Conservation (phyloP, 2,113 vertebrate genomes). For the Stegostoma tigrinum region DNA sequence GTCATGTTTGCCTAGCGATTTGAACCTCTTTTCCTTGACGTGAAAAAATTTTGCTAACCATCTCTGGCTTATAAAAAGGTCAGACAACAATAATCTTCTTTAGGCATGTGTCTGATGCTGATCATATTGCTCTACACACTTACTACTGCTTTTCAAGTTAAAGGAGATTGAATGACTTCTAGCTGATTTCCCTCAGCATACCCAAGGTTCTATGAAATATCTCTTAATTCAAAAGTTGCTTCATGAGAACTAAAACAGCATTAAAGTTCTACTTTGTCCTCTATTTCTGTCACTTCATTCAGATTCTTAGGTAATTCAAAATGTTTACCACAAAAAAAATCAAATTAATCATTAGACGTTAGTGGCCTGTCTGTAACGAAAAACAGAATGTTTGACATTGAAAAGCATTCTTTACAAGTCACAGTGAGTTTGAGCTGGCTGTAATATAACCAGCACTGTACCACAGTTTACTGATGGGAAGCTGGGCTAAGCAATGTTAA, state of each 20-base stretch:
- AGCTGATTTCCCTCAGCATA: not conserved
- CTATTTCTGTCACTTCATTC: not conserved
- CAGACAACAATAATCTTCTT: too few species aligned
- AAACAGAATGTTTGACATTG: not conserved
- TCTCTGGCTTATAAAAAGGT: too few species aligned
- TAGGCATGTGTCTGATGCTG: too few species aligned
- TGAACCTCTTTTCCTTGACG: too few species aligned
- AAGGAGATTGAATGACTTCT: not conserved
- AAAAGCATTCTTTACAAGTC: not conserved
- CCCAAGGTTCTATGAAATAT: not conserved
- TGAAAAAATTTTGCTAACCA: too few species aligned
- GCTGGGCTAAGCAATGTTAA: not conserved
- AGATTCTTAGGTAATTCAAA: not conserved
- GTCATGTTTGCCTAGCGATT: too few species aligned
- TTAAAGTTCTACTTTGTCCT: not conserved
- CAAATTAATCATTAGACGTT: not conserved
- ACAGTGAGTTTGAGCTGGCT: not conserved
- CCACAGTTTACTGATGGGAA: not conserved
- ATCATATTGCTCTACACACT: not conserved
- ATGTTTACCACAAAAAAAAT: not conserved
- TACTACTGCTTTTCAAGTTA: not conserved
- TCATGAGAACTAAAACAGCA: too few species aligned
- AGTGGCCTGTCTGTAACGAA: not conserved
- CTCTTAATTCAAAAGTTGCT: not conserved
- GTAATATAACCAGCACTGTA: not conserved